Evolutionary conservation across 2,797 vertebrate genomes (phyloP).

Genomic region (Chaenodraco wilsoni): DNA sequence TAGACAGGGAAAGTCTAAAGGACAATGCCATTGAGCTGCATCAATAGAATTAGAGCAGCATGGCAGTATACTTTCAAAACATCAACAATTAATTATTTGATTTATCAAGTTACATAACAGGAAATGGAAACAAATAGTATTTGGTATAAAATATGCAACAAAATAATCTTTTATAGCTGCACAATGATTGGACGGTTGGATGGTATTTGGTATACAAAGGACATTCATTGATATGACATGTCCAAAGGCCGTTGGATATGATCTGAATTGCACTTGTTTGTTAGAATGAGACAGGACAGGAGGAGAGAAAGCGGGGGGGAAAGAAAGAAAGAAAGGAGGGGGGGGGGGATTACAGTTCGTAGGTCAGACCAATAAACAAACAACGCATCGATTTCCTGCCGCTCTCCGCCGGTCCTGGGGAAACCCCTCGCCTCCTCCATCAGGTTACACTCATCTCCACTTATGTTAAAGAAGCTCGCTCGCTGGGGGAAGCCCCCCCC

Average conservation of each 20-base stretch:
- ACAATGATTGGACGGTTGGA: background rate
- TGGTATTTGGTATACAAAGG: background rate
- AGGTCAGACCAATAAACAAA: constrained; percentile 80
- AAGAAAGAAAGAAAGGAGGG: background rate
- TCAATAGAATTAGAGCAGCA: background rate
- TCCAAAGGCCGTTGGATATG: background rate
- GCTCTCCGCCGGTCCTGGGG: constrained; percentile 48
- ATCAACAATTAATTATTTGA: background rate
- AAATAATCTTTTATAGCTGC: background rate
- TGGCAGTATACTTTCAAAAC: background rate
- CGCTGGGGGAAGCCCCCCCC: constrained; percentile 32
- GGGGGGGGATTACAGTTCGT: constrained; percentile 41
- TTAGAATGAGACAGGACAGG: background rate
- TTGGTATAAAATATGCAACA: background rate
- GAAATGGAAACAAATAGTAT: background rate
- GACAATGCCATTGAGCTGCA: background rate
- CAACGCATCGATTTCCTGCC: constrained; percentile 78
- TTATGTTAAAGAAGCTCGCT: constrained; percentile 64
- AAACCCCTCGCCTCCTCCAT: constrained; percentile 50
- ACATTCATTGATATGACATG: constrained; percentile 19
- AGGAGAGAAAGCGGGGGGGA: background rate
- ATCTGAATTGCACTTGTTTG: constrained; percentile 10
- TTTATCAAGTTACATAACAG: background rate
- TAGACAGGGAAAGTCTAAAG: background rate
- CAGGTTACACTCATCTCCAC: constrained; percentile 63